Conservation (phyloP, 2,113 vertebrate species). For the Sebastes fasciatus region DNA sequence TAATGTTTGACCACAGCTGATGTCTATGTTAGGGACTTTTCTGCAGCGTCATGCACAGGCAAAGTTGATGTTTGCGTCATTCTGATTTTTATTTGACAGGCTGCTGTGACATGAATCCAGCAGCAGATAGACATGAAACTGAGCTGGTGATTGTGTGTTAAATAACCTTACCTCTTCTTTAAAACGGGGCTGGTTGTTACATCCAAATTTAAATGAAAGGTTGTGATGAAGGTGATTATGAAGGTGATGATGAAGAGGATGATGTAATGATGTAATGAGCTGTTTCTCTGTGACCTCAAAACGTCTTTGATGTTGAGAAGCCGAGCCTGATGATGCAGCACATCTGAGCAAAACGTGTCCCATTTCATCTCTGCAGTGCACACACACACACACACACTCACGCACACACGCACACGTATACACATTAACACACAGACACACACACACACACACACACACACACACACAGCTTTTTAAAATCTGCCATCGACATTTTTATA, state of each 20-base stretch:
- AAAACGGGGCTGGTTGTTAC: too few species aligned
- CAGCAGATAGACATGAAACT: too few species aligned
- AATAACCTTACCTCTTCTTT: too few species aligned
- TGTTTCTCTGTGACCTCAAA: conserved; percentile 68
- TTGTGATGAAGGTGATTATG: background rate
- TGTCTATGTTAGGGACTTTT: conserved; percentile 24
- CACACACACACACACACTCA: background rate
- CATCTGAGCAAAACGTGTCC: conserved; percentile 55
- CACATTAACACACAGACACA: background rate
- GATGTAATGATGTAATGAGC: too few species aligned
- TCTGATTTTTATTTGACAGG: too few species aligned
- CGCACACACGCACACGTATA: background rate
- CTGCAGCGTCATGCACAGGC: conserved; percentile 30
- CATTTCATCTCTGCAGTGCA: conserved; percentile 68
- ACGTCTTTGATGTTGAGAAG: conserved; percentile 65
- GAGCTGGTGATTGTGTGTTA: background rate
- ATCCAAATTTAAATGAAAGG: too few species aligned
- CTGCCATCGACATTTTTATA: background rate
- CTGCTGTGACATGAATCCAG: background rate
- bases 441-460: background rate
- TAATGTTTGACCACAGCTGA: too few species aligned
- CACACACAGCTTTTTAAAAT: background rate
- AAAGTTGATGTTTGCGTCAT: conserved; percentile 17
- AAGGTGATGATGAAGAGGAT: background rate
- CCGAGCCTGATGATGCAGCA: conserved; percentile 74